phyloP scores from a whole-genome alignment of 2,888 invertebrate species.

The Cheilosia grossa region DNA sequence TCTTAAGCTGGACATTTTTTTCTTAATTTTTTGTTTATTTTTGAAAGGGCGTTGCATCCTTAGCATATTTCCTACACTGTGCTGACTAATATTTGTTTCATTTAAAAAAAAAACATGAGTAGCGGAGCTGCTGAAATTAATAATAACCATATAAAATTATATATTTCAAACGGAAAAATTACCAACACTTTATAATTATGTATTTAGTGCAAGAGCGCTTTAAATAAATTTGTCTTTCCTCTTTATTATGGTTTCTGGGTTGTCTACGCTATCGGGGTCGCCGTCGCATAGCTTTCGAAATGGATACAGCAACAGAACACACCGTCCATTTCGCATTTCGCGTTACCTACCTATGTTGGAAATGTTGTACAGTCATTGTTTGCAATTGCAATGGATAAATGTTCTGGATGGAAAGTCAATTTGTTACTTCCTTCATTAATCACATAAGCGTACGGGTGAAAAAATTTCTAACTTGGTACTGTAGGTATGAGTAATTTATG shows the following conservation, averaged over 20 bases:
- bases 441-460: neutral
- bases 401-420: conserved; percentile 43
- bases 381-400: conserved; percentile 38
- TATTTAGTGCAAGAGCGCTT: conserved; percentile 37
- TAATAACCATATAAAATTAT: neutral
- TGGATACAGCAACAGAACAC: conserved; percentile 11
- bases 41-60: conserved; percentile 72
- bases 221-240: conserved; percentile 1
- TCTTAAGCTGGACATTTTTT: conserved; percentile 68
- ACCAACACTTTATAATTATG: conserved; percentile 11
- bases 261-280: conserved; percentile 65
- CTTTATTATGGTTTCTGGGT: conserved; percentile 56
- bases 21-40: conserved; percentile 45
- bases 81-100: conserved; percentile 51
- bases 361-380: conserved; percentile 21
- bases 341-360: neutral
- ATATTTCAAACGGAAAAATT: neutral
- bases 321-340: conserved; percentile 55
- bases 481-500: conserved; percentile 17
- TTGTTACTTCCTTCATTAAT: conserved; percentile 48
- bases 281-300: conserved; percentile 51
- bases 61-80: conserved; percentile 26
- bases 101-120: conserved; percentile 4
- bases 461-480: neutral
- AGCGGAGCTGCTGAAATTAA: neutral